phyloP scores from a whole-genome alignment of 2,797 vertebrate species.

The Halcyon chelicuti region DNA sequence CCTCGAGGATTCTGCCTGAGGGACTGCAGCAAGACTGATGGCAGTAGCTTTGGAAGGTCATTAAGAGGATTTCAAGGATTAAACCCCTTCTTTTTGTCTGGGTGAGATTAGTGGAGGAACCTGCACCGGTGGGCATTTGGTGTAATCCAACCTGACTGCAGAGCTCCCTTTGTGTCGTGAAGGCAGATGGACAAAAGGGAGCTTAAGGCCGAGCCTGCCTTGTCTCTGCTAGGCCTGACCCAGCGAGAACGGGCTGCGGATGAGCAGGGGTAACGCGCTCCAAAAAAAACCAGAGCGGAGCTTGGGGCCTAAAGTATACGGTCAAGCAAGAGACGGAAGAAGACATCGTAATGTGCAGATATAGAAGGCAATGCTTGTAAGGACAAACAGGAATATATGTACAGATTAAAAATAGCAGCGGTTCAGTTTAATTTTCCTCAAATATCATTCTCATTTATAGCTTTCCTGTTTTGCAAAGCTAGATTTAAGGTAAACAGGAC shows the following conservation, averaged over 20 bases:
- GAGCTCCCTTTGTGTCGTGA: slow-evolving; percentile 20
- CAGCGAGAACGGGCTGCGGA: neutral
- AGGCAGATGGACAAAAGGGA: slow-evolving; percentile 40
- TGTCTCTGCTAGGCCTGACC: neutral
- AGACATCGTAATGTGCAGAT: neutral
- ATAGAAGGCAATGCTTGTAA: neutral
- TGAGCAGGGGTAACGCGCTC: neutral
- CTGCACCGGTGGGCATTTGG: neutral
- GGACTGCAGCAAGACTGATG: neutral
- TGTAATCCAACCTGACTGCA: neutral
- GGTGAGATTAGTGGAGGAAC: slow-evolving; percentile 29
- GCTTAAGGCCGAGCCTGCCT: neutral
- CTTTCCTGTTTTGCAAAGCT: neutral
- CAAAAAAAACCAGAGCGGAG: fast-evolving
- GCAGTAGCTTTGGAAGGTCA: neutral
- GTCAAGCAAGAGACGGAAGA: neutral
- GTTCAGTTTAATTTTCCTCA: neutral
- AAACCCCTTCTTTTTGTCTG: slow-evolving; percentile 40
- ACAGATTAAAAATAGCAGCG: neutral
- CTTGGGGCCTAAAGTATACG: neutral
- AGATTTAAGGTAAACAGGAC: neutral
- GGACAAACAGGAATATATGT: neutral
- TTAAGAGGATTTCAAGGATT: slow-evolving; percentile 58
- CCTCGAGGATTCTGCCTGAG: neutral
- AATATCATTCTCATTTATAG: neutral